Evolutionary conservation across 2,888 invertebrate species (phyloP), one percentile per base, ranked within the genome.

Genomic region (Scaeva pyrastri): DNA sequence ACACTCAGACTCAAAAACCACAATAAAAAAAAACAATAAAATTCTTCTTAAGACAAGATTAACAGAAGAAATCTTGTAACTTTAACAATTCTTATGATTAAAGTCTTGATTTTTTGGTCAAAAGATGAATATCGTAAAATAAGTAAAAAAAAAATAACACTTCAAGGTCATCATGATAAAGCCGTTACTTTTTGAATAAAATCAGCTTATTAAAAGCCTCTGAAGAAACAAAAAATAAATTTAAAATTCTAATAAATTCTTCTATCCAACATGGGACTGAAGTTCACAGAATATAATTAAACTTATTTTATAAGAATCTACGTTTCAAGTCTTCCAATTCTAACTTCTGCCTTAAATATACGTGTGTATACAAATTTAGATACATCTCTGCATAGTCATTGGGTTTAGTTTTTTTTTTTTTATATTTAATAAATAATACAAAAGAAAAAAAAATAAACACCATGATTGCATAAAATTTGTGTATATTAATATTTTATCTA

Each of bases 401-500:
- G 31, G 8, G 8, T 31, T 31, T 7, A 31, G 31, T 7, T 31
- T 31, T 31, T 4, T 7, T 31, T 31, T 31, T 31, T 31, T 7
- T 31, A 6, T 26, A n/a, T n/a, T n/a, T 6, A 26, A 26, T 26
- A 7, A 6, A 26, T n/a, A n/a, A n/a, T 31, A 31, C 31, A 31
- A 31, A 0, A 23, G 14, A 58, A 21, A 12, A 39, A 2, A 60
- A 60, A 64, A 66, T 66, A 66, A 48, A 66, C 45, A 45, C 66
- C 23, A 68, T 52, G 52, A 52, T 68, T 52, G 68, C 68, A 68
- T 52, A 6, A 41, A 68, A 68, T 39, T 68, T 68, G 39, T 39
- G 36, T 50, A 14, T 66, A n/a, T 64, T 10, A 8, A 16, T 56
- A 16, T 50, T 39, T 50, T 23, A 48, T 48, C 48, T 23, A n/a